phyloP scores from a whole-genome alignment of 2,113 vertebrate species.

The Tyto alba region DNA sequence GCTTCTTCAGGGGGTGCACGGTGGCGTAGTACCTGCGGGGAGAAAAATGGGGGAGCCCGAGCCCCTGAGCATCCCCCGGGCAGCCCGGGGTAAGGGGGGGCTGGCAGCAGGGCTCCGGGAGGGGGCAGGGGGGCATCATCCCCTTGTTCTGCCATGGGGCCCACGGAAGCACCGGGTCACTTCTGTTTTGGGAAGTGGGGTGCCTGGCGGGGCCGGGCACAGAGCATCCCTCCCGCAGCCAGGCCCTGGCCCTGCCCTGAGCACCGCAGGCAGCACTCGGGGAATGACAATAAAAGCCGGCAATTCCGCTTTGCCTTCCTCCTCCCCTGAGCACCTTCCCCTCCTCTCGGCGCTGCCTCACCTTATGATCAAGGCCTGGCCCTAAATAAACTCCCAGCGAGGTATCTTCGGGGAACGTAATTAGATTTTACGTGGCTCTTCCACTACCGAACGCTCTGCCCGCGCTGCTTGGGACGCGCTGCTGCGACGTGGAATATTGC shows the following conservation, averaged over 20 bases:
- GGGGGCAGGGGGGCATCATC: not conserved
- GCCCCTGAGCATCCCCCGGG: not conserved
- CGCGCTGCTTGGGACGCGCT: not conserved
- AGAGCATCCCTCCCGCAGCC: not conserved
- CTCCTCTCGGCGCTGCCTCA: not conserved
- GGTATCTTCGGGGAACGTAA: not conserved
- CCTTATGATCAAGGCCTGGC: too few species aligned
- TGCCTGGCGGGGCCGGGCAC: not conserved
- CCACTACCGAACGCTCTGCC: not conserved
- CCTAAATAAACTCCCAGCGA: not conserved
- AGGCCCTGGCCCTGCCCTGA: not conserved
- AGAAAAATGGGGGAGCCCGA: not conserved
- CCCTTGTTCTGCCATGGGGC: not conserved
- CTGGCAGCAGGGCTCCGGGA: not conserved
- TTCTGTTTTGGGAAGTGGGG: not conserved
- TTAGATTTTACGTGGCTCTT: not conserved
- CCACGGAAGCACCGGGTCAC: not conserved
- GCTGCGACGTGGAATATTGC: too few species aligned
- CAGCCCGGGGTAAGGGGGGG: not conserved
- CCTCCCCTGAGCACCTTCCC: not conserved
- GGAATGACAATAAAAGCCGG: accelerated
- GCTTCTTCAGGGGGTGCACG: slow-evolving; percentile 83
- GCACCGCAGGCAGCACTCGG: not conserved
- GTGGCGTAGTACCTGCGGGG: slow-evolving; percentile 81
- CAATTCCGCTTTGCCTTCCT: not conserved